Conservation (phyloP, 2,888 invertebrate species). For the Himalopsyche anomala region DNA sequence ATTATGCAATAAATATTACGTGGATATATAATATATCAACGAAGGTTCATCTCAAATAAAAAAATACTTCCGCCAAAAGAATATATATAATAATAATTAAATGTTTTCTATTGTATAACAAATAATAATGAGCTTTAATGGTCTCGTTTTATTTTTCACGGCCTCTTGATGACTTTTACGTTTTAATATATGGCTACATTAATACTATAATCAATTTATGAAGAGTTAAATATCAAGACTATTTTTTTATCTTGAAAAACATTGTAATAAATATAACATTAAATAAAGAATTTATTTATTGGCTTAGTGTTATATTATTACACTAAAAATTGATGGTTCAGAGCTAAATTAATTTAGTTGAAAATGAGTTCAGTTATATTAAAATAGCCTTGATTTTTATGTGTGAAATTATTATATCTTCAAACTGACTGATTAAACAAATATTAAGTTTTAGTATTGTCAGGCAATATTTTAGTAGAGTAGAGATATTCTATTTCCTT, state of each 20-base stretch:
- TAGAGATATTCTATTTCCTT: too few relatives aligned
- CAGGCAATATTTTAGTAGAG: too few relatives aligned
- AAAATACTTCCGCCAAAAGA: not conserved
- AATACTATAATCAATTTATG: not conserved
- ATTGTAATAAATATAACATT: not conserved
- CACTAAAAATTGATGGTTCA: too few relatives aligned
- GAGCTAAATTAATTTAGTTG: too few relatives aligned
- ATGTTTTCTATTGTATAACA: not conserved
- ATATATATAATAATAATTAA: not conserved
- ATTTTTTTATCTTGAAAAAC: not conserved
- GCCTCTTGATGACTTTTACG: constrained; percentile 6
- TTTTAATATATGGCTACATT: not conserved
- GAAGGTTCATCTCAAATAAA: not conserved
- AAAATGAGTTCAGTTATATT: too few relatives aligned
- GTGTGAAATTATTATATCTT: too few relatives aligned
- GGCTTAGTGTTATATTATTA: too few relatives aligned
- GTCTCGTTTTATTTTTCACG: not conserved
- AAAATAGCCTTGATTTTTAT: too few relatives aligned
- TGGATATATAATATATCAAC: not conserved
- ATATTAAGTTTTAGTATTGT: too few relatives aligned
- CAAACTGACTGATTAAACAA: too few relatives aligned
- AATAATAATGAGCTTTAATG: not conserved
- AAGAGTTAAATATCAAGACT: not conserved
- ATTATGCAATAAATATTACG: constrained; percentile 19
- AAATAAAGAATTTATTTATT: too few relatives aligned